These are phyloP conservation scores for Fopius arisanus DNA, from an alignment of 1,140 invertebrate genomes.

Conservation along the genomic window DNA sequence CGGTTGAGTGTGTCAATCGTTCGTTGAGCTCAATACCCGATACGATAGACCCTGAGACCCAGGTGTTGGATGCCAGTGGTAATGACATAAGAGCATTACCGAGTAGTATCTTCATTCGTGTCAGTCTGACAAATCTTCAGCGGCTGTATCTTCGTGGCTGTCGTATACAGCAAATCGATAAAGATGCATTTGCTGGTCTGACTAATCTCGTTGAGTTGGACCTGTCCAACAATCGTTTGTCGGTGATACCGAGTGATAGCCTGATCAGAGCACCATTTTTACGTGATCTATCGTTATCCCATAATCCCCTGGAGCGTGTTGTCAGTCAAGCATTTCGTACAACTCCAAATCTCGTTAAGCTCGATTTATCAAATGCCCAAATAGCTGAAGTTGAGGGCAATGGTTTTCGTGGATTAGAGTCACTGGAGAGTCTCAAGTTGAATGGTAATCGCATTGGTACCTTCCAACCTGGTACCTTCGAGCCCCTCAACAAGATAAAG, in stretches of 20 bases:
- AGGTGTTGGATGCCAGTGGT: conserved; percentile 87
- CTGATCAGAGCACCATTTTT: conserved; percentile 81
- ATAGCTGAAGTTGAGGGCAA: conserved; percentile 77
- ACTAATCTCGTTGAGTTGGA: conserved; percentile 90
- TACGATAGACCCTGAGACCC: conserved; percentile 83
- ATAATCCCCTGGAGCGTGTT: conserved; percentile 84
- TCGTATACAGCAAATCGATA: conserved; percentile 84
- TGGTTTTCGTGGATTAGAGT: conserved; percentile 80
- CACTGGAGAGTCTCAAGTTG: conserved; percentile 82
- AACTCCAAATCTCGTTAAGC: conserved; percentile 79
- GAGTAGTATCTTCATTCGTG: conserved; percentile 79
- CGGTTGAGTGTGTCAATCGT: conserved; percentile 85
- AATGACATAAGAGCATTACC: conserved; percentile 86
- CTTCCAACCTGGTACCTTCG: conserved; percentile 75
- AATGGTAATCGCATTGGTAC: conserved; percentile 82
- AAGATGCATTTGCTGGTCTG: conserved; percentile 80
- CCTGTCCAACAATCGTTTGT: conserved; percentile 83
- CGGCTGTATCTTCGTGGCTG: conserved; percentile 83
- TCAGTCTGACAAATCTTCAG: conserved; percentile 85
- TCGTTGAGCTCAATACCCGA: conserved; percentile 83
- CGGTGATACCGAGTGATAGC: conserved; percentile 77
- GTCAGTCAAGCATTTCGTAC: conserved; percentile 78
- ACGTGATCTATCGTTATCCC: conserved; percentile 78
- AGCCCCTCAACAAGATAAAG: conserved; percentile 76
- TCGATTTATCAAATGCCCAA: conserved; percentile 85